phyloP scores from a whole-genome alignment of 2,888 invertebrate genomes.

The Frankliniella fusca region DNA sequence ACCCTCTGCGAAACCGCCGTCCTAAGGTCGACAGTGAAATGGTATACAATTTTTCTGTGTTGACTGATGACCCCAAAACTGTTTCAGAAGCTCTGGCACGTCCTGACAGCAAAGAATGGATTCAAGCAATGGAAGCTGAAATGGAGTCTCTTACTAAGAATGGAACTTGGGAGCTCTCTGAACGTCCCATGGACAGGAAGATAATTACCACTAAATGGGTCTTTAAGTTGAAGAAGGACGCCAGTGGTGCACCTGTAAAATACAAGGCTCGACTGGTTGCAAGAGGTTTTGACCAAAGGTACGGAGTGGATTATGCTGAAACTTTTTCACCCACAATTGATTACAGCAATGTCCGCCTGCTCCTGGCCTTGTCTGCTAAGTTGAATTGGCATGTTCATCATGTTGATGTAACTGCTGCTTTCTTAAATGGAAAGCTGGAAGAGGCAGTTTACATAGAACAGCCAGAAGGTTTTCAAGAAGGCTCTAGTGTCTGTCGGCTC shows the following conservation, averaged over 20 bases:
- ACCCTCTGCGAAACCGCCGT: not conserved
- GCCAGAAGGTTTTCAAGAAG: constrained; percentile 36
- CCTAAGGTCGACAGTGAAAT: not conserved
- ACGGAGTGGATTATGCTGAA: constrained; percentile 42
- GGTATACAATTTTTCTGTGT: not conserved
- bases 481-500: constrained; percentile 37
- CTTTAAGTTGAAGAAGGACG: constrained; percentile 40
- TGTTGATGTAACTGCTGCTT: constrained; percentile 41
- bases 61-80: not conserved
- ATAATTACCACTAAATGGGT: constrained; percentile 39
- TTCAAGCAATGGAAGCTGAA: constrained; percentile 31
- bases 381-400: constrained; percentile 35
- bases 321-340: constrained; percentile 43
- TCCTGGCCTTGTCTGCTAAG: constrained; percentile 37
- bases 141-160: constrained; percentile 28
- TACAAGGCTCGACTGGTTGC: constrained; percentile 43
- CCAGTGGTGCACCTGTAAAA: constrained; percentile 38
- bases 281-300: constrained; percentile 41
- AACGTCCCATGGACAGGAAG: constrained; percentile 28
- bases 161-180: constrained; percentile 34
- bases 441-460: constrained; percentile 39
- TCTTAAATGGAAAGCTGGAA: constrained; percentile 39
- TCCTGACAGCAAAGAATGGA: constrained; percentile 31
- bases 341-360: constrained; percentile 36
- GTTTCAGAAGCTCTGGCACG: not conserved